Conservation (phyloP, 2,797 vertebrate genomes). For the Petrocephalus schoutedeni region DNA sequence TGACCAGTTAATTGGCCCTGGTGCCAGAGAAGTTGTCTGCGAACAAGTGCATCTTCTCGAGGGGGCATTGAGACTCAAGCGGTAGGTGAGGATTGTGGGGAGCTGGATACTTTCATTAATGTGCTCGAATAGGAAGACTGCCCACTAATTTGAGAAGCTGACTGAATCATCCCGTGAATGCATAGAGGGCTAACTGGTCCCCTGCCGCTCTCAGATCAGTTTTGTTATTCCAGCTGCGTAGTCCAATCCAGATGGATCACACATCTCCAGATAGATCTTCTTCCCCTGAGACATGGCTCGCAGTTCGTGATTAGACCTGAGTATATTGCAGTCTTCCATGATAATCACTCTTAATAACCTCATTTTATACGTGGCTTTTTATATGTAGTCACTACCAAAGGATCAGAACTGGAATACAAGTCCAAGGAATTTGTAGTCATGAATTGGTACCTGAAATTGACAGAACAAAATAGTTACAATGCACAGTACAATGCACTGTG, state of each 20-base stretch:
- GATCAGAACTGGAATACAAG: background rate
- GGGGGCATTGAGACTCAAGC: background rate
- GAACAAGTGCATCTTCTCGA: background rate
- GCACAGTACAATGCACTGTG: background rate
- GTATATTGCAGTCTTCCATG: conserved; percentile 34
- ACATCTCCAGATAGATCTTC: conserved; percentile 31
- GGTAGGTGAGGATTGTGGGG: conserved; percentile 39
- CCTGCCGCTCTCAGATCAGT: conserved; percentile 54
- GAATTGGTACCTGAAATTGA: background rate
- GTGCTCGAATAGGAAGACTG: conserved; percentile 64
- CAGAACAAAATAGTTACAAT: background rate
- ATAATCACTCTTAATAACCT: conserved; percentile 39
- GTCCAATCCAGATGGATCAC: conserved; percentile 53
- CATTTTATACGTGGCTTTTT: conserved; percentile 28
- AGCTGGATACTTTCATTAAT: conserved; percentile 66
- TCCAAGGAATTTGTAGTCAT: background rate
- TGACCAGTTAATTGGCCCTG: background rate
- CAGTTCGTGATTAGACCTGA: conserved; percentile 44
- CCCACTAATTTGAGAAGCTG: conserved; percentile 63
- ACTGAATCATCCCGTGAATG: conserved; percentile 58
- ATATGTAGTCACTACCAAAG: background rate
- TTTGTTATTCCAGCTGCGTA: conserved; percentile 63
- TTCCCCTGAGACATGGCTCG: conserved; percentile 43
- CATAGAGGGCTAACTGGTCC: conserved; percentile 58
- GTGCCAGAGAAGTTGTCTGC: background rate